phyloP scores from a whole-genome alignment of 2,113 vertebrate genomes.

The Rafetus swinhoei region DNA sequence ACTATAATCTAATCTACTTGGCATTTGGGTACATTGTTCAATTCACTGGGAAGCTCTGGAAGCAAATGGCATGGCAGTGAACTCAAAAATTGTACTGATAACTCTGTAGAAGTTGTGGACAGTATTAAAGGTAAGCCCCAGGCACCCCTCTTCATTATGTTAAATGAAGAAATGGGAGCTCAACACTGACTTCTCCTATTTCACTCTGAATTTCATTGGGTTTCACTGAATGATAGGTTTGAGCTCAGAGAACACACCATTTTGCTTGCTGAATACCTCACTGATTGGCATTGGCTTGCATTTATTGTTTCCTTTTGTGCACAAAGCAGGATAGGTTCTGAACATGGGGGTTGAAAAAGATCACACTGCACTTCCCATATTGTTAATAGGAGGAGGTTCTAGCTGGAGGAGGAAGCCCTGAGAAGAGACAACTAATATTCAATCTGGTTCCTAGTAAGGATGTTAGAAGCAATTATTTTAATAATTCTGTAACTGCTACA shows the following conservation, averaged over 20 bases:
- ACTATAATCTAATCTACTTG: background rate
- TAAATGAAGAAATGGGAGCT: background rate
- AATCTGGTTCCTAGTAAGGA: background rate
- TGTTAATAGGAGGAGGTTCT: background rate
- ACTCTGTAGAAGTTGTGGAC: background rate
- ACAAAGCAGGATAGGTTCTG: background rate
- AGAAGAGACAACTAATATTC: background rate
- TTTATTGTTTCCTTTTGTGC: background rate
- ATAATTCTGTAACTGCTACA: no score
- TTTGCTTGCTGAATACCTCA: background rate
- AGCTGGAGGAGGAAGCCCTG: background rate
- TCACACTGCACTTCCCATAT: background rate
- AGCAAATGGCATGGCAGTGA: background rate
- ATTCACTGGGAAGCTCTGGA: background rate
- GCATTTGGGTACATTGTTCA: background rate
- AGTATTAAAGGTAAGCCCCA: background rate
- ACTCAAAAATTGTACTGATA: background rate
- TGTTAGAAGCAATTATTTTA: no score
- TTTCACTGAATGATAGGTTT: background rate
- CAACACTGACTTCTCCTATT: background rate
- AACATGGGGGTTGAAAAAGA: background rate
- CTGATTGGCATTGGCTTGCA: background rate
- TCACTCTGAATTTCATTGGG: background rate
- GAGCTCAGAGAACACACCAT: background rate
- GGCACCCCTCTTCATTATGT: background rate